Conservation (phyloP, 2,113 vertebrate species). For the Pseudorasbora parva region DNA sequence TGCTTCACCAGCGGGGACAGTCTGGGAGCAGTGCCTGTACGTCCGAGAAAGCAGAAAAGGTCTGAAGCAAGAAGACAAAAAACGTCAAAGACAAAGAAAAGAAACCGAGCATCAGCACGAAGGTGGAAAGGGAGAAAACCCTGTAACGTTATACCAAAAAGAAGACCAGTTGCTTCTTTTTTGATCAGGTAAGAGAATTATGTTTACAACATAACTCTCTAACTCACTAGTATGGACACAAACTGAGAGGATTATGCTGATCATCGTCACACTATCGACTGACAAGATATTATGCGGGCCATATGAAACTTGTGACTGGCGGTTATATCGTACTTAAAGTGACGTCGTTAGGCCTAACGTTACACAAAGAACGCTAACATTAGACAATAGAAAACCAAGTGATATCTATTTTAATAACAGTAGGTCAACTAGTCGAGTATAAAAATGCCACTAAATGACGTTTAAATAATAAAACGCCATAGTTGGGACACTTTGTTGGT, state of each 20-base stretch:
- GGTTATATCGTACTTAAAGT: no score
- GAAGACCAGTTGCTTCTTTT: background rate
- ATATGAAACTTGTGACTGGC: no score
- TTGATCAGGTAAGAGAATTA: background rate
- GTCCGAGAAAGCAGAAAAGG: background rate
- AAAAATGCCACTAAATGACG: background rate
- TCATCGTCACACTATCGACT: no score
- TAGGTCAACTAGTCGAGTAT: background rate
- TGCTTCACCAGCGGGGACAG: background rate
- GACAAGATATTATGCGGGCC: no score
- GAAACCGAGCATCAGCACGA: no score
- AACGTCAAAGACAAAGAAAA: background rate
- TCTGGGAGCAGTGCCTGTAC: background rate
- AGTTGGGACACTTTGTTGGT: background rate
- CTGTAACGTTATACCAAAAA: no score
- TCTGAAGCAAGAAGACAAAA: background rate
- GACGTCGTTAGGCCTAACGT: no score
- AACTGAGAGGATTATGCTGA: no score
- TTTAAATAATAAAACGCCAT: background rate
- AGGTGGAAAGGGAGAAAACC: no score
- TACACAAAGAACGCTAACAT: background rate
- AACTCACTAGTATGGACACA: background rate
- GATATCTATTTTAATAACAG: background rate
- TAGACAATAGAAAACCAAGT: background rate
- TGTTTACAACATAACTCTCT: background rate